These are phyloP conservation scores for Ceriagrion tenellum DNA, from an alignment of 2,888 invertebrate genomes.

Conservation along the genomic window DNA sequence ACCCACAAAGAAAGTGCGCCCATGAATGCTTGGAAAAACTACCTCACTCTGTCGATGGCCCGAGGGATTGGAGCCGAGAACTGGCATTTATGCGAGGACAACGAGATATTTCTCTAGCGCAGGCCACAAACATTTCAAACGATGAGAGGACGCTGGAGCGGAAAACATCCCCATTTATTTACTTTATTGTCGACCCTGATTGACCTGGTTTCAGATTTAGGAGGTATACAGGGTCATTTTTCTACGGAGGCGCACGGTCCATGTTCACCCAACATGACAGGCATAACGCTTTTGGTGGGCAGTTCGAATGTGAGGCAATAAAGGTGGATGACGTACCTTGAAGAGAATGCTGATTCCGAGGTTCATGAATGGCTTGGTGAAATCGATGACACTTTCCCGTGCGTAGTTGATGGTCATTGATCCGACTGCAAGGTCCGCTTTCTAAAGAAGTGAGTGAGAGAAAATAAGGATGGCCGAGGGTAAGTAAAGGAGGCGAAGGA, in stretches of 20 bases:
- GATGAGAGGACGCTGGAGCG: neutral
- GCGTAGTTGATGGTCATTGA: constrained; percentile 95
- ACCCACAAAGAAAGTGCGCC: no score
- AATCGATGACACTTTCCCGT: constrained; percentile 93
- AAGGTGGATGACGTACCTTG: constrained; percentile 80
- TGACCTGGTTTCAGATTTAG: neutral
- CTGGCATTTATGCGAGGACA: no score
- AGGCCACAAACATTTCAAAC: no score
- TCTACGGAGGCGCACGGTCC: neutral
- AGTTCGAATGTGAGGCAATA: neutral
- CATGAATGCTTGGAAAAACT: no score
- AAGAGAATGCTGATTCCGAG: constrained; percentile 93
- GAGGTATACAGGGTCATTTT: neutral
- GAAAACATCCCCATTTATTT: neutral
- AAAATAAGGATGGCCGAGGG: neutral
- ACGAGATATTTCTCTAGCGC: no score
- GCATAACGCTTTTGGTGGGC: no score
- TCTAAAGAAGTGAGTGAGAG: constrained; percentile 79
- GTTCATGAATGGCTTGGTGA: constrained; percentile 95
- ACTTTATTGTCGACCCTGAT: neutral
- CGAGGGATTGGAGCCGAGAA: no score
- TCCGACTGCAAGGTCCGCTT: constrained; percentile 92
- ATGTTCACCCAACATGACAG: neutral
- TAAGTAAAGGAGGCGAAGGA: neutral
- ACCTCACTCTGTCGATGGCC: no score